These are phyloP conservation scores for Dichetophora obliterata DNA, from an alignment of 2,888 invertebrate genomes.

Conservation along the genomic window DNA sequence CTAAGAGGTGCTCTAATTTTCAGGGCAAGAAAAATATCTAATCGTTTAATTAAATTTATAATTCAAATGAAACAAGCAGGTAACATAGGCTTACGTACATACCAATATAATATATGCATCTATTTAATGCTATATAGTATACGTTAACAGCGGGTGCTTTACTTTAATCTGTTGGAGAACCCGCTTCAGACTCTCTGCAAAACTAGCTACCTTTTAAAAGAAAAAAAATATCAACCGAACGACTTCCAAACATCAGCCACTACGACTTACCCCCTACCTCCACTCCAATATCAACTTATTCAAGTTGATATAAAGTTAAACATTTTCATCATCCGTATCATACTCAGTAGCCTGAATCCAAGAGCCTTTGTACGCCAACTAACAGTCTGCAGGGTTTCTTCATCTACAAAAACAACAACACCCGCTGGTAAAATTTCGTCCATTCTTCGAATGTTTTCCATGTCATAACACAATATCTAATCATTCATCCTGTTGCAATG, in stretches of 20 bases:
- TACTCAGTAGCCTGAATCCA: not conserved
- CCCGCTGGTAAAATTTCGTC: no score
- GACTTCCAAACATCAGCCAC: not conserved
- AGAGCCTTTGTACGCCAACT: not conserved
- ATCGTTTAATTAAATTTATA: slow-evolving; percentile 3
- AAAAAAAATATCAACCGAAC: not conserved
- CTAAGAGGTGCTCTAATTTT: no score
- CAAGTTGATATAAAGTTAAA: slow-evolving; percentile 13
- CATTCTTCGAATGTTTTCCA: no score
- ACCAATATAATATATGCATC: no score
- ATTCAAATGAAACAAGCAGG: not conserved
- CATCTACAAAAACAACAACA: no score
- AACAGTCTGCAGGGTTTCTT: not conserved
- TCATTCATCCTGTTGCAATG: no score
- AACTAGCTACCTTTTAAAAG: no score
- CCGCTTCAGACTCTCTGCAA: not conserved
- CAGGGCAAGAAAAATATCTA: not conserved
- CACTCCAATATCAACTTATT: not conserved
- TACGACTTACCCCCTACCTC: not conserved
- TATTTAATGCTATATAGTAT: no score
- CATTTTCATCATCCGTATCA: slow-evolving; percentile 25
- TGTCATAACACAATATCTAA: no score
- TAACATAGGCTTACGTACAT: not conserved
- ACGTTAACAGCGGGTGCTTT: slow-evolving; percentile 5
- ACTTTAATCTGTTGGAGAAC: slow-evolving; percentile 4